phyloP scores from a whole-genome alignment of 2,888 invertebrate genomes.

The Pecten maximus region DNA sequence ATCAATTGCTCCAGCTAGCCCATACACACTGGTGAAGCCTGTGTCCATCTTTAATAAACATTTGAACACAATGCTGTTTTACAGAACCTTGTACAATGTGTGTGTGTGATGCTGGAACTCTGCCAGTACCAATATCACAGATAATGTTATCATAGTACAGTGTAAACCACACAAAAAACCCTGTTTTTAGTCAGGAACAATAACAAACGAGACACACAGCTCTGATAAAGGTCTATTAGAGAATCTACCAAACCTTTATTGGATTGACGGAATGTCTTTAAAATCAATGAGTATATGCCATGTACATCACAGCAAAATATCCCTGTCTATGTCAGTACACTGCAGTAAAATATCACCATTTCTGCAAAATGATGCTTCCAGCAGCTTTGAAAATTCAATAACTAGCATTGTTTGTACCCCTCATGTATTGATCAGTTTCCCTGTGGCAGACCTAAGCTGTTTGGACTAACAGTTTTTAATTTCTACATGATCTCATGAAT shows the following conservation, averaged over 20 bases:
- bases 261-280: conserved; percentile 11
- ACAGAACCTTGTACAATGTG: not conserved
- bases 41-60: not conserved
- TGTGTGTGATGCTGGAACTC: not conserved
- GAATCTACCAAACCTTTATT: not conserved
- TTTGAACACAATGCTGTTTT: not conserved
- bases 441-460: conserved; percentile 20
- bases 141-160: not conserved
- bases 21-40: not conserved
- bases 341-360: conserved; percentile 20
- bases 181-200: not conserved
- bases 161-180: not conserved
- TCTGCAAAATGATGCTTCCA: conserved; percentile 16
- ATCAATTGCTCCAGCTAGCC: not conserved
- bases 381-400: conserved; percentile 29
- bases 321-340: not conserved
- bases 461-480: conserved; percentile 21
- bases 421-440: not conserved
- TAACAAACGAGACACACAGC: not conserved
- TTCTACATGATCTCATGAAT: conserved; percentile 23
- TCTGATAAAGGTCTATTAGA: not conserved
- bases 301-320: not conserved
- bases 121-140: not conserved
- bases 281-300: not conserved
- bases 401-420: not conserved